Base-by-base conservation (phyloP, 2,888 invertebrate genomes). In the Patella depressa region DNA sequence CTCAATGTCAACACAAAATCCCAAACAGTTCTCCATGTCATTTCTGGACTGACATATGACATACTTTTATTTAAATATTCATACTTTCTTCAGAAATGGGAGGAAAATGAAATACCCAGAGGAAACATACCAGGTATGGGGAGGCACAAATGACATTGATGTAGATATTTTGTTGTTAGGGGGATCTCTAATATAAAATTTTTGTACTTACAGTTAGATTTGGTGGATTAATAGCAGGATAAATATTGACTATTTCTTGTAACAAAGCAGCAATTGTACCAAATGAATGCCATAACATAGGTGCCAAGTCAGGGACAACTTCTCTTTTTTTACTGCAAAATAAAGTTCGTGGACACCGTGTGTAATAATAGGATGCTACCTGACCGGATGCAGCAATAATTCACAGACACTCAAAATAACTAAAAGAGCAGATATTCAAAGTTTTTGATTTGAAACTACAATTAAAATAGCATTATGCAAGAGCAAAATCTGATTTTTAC, bases 241-340 rank as follows among this genome's bases (percentile, higher is more conserved):
- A 99, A 85, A 99, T 98, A 89, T 97, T 97, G 74, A 99, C 96
- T 81, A 99, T 99, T 93, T 99, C 99, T 82, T 93, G 93, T 34
- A 99, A 93, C 71, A 99, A 93, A 59, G 98, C 98, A 69, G 98
- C 97, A 80, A 96, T 97, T 3, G 97, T 97, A n/a, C 98, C 98
- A 92, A 98, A 98, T 82, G 97, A 97, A 92, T 99, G 96, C 99
- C 99, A 99, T 82, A 99, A 92, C 97, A 99, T 97, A 0, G 98
- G 98, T 3, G 99, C 99, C 86, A 99, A 93, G 91, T 99, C 99
- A 53, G 97, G 97, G 53, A 99, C 98, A 74, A 96, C 94, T 91
- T 96, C 96, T 15, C 96, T 93, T 88, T 96, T 96, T 89, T 96
- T 96, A 87, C 96, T 95, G 90, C 55, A 93, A 92, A 81, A 29